Conservation (phyloP, 2,888 invertebrate genomes). For the Herminia tarsipennalis region DNA sequence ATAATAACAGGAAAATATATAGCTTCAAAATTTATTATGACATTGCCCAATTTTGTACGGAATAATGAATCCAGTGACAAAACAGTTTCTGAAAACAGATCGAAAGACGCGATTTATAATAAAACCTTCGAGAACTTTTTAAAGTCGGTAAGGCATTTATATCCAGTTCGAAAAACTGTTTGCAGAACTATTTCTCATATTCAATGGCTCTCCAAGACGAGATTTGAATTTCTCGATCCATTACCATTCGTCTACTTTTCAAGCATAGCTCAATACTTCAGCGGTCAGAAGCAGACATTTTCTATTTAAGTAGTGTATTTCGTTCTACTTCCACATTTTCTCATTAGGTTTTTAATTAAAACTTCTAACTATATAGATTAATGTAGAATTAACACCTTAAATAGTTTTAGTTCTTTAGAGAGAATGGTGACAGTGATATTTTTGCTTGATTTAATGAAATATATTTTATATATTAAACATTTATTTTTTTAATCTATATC, state of each 20-base stretch:
- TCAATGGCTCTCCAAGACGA: conserved; percentile 3
- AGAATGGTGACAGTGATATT: no score
- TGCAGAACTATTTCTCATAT: conserved; percentile 12
- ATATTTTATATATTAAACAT: no score
- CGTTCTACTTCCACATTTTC: not conserved
- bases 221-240: conserved; percentile 13
- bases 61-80: no score
- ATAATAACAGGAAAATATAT: no score
- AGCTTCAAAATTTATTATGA: no score
- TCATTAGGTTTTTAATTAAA: no score
- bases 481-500: no score
- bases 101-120: not conserved
- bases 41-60: no score
- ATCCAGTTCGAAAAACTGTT: conserved; percentile 11
- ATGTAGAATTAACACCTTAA: no score
- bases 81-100: not conserved
- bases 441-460: no score
- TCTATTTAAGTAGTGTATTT: not conserved
- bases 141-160: conserved; percentile 8
- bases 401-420: no score
- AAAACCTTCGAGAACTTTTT: not conserved
- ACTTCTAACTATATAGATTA: no score
- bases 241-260: conserved; percentile 4
- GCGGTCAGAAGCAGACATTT: not conserved
- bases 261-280: conserved; percentile 3